A percentile compares a stretch with the other conserved stretches of the same genome.
phyloP scores from a whole-genome alignment of 2,888 invertebrate genomes.

The Eupelmus urozonus region DNA sequence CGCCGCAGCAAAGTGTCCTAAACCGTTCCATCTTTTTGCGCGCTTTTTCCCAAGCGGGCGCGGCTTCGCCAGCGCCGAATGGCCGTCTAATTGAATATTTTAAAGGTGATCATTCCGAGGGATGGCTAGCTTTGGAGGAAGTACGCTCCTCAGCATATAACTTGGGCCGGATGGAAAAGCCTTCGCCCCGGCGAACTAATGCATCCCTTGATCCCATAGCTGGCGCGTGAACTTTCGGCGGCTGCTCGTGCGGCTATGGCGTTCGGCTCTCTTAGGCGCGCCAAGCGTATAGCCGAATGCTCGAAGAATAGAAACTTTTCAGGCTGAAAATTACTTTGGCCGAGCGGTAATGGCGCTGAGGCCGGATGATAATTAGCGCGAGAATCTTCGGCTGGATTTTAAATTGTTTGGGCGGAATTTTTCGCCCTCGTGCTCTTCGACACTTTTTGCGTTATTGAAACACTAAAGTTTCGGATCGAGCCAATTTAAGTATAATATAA shows the following conservation, averaged over 20 bases:
- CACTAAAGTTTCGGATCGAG: no score
- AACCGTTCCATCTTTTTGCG: constrained; percentile 45
- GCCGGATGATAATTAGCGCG: constrained; percentile 24
- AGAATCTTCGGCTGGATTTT: neutral
- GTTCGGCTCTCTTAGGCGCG: neutral
- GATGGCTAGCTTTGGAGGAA: no score
- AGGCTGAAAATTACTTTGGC: constrained; percentile 52
- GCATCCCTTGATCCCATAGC: constrained; percentile 57
- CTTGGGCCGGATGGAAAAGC: constrained; percentile 52
- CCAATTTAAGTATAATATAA: no score
- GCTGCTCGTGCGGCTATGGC: neutral
- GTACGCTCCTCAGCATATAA: constrained; percentile 57
- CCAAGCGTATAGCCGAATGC: constrained; percentile 19
- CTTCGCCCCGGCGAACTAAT: constrained; percentile 48
- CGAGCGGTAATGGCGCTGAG: constrained; percentile 1
- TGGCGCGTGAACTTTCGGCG: constrained; percentile 50
- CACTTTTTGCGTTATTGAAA: no score
- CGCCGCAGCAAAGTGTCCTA: constrained; percentile 32
- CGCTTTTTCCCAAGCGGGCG: constrained; percentile 30
- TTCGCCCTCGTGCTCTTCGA: no score
- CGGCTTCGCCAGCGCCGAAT: constrained; percentile 40
- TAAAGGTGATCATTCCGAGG: constrained; percentile 56
- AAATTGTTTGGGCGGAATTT: constrained; percentile 6
- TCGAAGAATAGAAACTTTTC: constrained; percentile 52
- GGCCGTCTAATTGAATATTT: constrained; percentile 59